These are phyloP conservation scores for Pyrochroa serraticornis DNA, from an alignment of 2,888 invertebrate genomes.

Conservation along the genomic window DNA sequence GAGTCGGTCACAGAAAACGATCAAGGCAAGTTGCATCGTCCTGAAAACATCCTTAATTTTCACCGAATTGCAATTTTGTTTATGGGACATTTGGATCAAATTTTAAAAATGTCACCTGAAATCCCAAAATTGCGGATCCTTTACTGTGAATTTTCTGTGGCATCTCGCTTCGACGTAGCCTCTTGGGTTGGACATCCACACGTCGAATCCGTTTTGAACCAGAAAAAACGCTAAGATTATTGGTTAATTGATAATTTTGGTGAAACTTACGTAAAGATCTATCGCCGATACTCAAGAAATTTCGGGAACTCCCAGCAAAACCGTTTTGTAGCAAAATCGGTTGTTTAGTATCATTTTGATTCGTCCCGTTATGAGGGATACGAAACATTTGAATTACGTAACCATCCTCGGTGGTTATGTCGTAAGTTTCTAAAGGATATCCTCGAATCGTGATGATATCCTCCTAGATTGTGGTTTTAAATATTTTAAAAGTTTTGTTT, in stretches of 20 bases:
- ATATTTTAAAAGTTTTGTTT: neutral
- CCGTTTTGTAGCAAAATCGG: conserved; percentile 7
- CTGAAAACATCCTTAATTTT: too few relatives aligned
- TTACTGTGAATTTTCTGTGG: neutral
- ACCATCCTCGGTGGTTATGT: conserved; percentile 4
- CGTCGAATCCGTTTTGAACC: conserved; percentile 8
- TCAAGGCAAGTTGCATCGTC: too few relatives aligned
- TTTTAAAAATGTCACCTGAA: neutral
- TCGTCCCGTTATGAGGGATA: neutral
- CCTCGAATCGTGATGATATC: conserved; percentile 5
- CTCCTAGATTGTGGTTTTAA: neutral
- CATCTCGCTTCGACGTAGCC: neutral
- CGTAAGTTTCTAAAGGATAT: conserved; percentile 2
- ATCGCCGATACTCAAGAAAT: conserved; percentile 5
- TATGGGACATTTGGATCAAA: too few relatives aligned
- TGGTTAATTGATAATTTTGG: neutral
- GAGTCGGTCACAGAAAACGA: too few relatives aligned
- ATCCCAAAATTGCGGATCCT: conserved; percentile 6
- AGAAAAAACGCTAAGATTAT: conserved; percentile 8
- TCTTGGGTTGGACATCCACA: conserved; percentile 7
- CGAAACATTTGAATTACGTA: conserved; percentile 4
- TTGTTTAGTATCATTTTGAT: conserved; percentile 1
- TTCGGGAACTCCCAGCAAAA: conserved; percentile 1
- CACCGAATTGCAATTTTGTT: too few relatives aligned
- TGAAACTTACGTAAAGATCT: conserved; percentile 5